Conservation (phyloP, 2,797 vertebrate genomes). For the Philypnodon macrostomus region DNA sequence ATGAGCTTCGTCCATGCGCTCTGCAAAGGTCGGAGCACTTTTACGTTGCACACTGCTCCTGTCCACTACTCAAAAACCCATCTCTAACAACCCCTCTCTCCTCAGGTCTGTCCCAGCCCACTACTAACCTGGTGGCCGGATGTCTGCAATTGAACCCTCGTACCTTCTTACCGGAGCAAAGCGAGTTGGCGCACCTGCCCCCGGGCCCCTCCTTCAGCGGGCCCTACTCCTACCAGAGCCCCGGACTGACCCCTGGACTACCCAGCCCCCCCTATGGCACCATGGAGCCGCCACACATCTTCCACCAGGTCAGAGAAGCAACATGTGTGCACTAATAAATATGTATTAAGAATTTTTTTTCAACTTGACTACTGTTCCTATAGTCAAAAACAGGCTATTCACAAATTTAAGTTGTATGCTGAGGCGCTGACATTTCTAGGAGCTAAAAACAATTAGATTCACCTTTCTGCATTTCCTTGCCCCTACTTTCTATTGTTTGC, state of each 20-base stretch:
- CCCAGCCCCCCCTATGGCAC: slow-evolving; percentile 96
- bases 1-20: slow-evolving; percentile 96
- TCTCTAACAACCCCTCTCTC: no score
- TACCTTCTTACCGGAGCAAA: slow-evolving; percentile 96
- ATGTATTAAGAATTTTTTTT: no score
- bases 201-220: slow-evolving; percentile 78
- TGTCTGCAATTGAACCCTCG: slow-evolving; percentile 96
- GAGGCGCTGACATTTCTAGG: no score
- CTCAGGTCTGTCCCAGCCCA: slow-evolving; percentile 90
- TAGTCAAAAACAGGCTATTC: no score
- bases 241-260: slow-evolving; percentile 90
- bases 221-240: slow-evolving; percentile 91
- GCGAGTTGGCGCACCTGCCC: slow-evolving; percentile 86
- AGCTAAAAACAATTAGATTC: no score
- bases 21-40: slow-evolving; percentile 81
- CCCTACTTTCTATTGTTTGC: no score
- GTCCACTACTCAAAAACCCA: no score
- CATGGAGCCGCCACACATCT: slow-evolving; percentile 96
- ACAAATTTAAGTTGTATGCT: no score
- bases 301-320: slow-evolving; percentile 66
- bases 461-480: no score
- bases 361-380: no score
- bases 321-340: no score
- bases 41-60: no score
- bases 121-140: slow-evolving; percentile 94